A percentile compares a stretch with the other conserved stretches of the same genome.
phyloP scores from a whole-genome alignment of 2,888 invertebrate species.

The Salpingus planirostris region DNA sequence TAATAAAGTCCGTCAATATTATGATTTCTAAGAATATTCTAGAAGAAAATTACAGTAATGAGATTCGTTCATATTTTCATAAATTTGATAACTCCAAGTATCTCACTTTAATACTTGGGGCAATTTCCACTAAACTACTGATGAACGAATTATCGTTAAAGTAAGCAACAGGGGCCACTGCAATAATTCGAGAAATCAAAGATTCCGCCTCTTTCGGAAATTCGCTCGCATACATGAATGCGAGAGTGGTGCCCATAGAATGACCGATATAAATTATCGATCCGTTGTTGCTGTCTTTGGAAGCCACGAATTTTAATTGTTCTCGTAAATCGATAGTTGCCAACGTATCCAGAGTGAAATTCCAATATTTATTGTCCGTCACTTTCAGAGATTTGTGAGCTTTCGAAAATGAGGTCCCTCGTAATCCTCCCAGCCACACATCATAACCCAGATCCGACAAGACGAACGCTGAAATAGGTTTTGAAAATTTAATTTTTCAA shows the following conservation, averaged over 20 bases:
- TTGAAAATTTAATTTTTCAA: not conserved
- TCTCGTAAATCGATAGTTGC: not conserved
- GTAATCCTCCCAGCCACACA: not conserved
- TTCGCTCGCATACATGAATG: conserved; percentile 1
- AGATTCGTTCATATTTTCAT: too few relatives aligned
- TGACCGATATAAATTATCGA: conserved; percentile 1
- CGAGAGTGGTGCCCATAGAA: not conserved
- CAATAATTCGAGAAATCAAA: not conserved
- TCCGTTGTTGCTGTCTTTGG: not conserved
- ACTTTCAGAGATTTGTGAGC: not conserved
- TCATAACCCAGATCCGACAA: not conserved
- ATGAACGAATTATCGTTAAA: too few relatives aligned
- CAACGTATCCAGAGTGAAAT: not conserved
- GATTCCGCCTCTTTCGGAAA: not conserved
- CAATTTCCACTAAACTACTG: too few relatives aligned
- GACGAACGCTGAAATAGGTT: not conserved
- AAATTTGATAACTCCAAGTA: too few relatives aligned
- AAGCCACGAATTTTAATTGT: not conserved
- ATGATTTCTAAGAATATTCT: too few relatives aligned
- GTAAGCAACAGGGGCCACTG: not conserved
- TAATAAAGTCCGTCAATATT: too few relatives aligned
- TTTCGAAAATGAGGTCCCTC: not conserved
- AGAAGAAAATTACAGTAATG: too few relatives aligned
- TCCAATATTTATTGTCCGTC: not conserved
- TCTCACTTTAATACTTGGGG: too few relatives aligned